Percentiles rank a stretch among this genome's conserved stretches.
Evolutionary conservation across 2,113 vertebrate genomes (phyloP).

Genomic region (Dicerorhinus sumatrensis): DNA sequence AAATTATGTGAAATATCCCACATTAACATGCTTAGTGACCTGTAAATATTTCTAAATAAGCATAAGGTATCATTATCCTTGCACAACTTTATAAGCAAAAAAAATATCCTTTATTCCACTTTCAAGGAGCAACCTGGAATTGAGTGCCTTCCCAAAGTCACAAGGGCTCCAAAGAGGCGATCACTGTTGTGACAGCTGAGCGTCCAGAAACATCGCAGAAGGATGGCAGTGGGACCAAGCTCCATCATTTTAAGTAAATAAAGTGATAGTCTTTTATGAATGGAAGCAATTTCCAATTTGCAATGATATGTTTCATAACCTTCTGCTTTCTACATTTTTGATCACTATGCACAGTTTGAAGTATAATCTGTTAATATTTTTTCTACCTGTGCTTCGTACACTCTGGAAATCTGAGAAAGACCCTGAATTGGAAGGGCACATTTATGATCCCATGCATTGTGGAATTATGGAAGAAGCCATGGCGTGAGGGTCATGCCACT

Average conservation of each 20-base stretch:
- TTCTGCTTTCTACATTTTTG: not conserved
- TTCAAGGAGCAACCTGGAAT: not conserved
- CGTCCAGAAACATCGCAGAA: not conserved
- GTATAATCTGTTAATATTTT: not conserved
- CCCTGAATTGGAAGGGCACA: not conserved
- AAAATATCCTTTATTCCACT: conserved; percentile 9
- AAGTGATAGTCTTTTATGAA: not conserved
- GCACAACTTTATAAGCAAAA: not conserved
- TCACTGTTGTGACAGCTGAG: not conserved
- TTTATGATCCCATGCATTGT: not conserved
- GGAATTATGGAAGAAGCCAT: not conserved
- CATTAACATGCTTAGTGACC: not conserved
- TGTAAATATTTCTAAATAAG: conserved; percentile 13
- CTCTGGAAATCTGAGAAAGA: not conserved
- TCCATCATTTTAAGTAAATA: not conserved
- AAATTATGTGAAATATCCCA: not conserved
- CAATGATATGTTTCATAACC: not conserved
- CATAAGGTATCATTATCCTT: not conserved
- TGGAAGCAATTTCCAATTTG: not conserved
- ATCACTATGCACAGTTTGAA: not conserved
- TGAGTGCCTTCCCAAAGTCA: not conserved
- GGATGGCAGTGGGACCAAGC: not conserved
- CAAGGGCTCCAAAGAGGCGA: not conserved
- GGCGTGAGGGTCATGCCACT: not conserved
- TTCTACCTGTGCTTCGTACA: not conserved